A percentile compares a stretch with the other conserved stretches of the same genome.
Conservation (phyloP, 1,140 invertebrate species). For the Drosophila nigrodunni region DNA sequence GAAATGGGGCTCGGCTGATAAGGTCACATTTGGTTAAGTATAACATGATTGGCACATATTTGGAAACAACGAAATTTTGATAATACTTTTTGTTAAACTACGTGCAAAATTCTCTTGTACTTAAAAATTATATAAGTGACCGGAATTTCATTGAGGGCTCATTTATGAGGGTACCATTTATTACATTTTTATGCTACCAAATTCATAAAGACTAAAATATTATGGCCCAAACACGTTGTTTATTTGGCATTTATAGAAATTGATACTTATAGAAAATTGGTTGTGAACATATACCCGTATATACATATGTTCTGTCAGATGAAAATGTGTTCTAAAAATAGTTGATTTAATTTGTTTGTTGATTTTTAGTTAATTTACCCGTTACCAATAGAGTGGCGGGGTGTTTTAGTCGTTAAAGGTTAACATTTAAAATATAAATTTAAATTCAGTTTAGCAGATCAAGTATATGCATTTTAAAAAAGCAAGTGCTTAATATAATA, state of each 20-base stretch:
- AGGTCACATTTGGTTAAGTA: slow-evolving; percentile 13
- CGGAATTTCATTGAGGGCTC: background rate
- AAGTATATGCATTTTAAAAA: no score
- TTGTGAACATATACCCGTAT: background rate
- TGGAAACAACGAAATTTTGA: slow-evolving; percentile 5
- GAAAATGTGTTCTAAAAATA: slow-evolving; percentile 31
- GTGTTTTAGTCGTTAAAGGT: no score
- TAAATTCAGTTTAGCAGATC: no score
- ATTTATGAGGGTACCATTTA: background rate
- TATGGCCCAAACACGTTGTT: background rate
- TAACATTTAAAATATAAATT: no score
- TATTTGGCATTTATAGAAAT: background rate
- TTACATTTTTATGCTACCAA: background rate
- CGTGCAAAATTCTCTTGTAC: slow-evolving; percentile 4
- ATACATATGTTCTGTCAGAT: background rate
- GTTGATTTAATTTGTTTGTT: background rate
- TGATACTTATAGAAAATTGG: slow-evolving; percentile 2
- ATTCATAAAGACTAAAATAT: background rate
- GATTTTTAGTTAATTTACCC: background rate
- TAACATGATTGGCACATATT: background rate
- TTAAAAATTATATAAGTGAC: slow-evolving; percentile 9
- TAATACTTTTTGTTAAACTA: background rate
- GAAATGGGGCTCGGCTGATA: slow-evolving; percentile 29
- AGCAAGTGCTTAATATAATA: no score
- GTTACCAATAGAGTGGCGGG: no score